Conservation (phyloP, 2,797 vertebrate species). For the Balearica regulorum region DNA sequence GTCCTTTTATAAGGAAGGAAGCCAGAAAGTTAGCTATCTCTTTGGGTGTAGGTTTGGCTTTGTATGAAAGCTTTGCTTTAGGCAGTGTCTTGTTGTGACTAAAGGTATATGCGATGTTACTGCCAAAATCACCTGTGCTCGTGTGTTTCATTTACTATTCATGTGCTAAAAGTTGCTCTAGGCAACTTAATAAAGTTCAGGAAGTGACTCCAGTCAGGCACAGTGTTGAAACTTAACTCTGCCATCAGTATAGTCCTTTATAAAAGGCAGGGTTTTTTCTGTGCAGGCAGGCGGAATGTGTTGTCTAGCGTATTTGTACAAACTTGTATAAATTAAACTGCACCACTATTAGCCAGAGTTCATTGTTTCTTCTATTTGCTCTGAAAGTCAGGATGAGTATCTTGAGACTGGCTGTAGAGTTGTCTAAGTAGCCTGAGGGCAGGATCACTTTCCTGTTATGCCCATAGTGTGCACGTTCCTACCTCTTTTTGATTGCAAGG, state of each 20-base stretch:
- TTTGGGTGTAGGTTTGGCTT: background rate
- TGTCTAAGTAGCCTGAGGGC: background rate
- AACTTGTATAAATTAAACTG: background rate
- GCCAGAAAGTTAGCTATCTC: background rate
- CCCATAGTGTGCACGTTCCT: background rate
- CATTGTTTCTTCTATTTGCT: background rate
- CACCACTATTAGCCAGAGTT: background rate
- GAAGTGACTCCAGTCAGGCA: background rate
- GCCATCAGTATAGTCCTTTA: background rate
- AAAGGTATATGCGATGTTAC: fast-evolving
- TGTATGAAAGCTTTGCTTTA: background rate
- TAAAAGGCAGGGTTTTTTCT: background rate
- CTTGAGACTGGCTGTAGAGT: background rate
- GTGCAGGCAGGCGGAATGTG: background rate
- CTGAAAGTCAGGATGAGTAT: background rate
- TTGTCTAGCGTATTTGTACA: background rate
- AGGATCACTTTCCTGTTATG: background rate
- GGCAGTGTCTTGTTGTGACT: background rate
- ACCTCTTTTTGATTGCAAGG: background rate
- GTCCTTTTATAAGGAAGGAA: background rate
- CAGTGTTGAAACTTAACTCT: background rate
- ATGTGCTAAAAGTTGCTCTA: background rate
- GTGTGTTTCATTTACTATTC: background rate
- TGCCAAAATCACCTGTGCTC: background rate
- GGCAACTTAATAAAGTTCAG: background rate